Evolutionary conservation across 2,888 invertebrate species (phyloP), one percentile per base, ranked within the genome.

Genomic region (Megalurothrips usitatus): DNA sequence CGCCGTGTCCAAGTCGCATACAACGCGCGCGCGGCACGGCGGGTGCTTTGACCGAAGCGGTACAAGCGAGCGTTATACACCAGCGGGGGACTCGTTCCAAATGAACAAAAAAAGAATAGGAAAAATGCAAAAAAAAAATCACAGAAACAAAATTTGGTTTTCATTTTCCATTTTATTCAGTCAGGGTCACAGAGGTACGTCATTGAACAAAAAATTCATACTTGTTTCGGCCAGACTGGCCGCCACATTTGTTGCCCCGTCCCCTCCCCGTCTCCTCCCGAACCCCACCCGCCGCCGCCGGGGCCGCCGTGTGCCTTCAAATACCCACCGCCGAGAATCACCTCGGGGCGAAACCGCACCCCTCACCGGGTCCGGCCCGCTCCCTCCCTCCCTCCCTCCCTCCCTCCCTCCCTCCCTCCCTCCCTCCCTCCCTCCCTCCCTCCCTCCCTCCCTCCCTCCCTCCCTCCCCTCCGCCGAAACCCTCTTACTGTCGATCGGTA

Each of bases 291-390:
- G 14, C 17, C 52, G 1, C 52, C 1, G 52, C 52, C 17, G 14
- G 52, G 23, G n/a, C 68, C 68, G n/a, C 68, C 23, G 9, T 9
- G 63, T 23, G 12, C 10, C 68, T 75, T 26, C 11, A 75, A 75
- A 75, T 26, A 75, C 68, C 68, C 12, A 19, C n/a, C 58, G 19
- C n/a, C 58, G 19, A 58, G 58, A 68, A 68, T 11, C 68, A 26
- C 68, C 68, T 75, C 26, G 26, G 68, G 68, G 68, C 68, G 26
- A 75, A 26, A 75, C 68, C 68, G 68, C 68, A 75, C 68, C 68
- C 68, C 68, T 75, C 34, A 75, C 68, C 68, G 12, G 68, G 68
- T 26, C 8, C 68, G 8, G 26, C 23, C 63, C 63, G 17, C 63
- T n/a, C 63, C 9, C 52, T 17, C 9, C 8, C 9, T 8, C 52